A percentile compares a stretch with the other conserved stretches of the same genome.
These are phyloP conservation scores for Resseliella maxima DNA, from an alignment of 2,888 invertebrate species.

Conservation along the genomic window DNA sequence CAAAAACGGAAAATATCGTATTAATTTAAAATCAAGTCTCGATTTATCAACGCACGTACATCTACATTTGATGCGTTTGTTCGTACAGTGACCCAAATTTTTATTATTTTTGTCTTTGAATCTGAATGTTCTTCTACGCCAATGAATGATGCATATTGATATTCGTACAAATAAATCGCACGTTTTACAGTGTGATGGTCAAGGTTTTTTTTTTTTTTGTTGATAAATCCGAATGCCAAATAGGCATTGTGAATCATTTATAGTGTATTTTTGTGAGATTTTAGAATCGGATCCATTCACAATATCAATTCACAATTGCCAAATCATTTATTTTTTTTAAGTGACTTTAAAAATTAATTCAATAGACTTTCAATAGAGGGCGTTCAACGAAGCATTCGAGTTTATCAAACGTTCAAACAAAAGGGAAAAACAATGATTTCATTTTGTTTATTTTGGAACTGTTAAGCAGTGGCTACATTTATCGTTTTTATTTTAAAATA, in stretches of 20 bases:
- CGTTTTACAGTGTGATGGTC: slow-evolving; percentile 14
- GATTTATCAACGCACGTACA: slow-evolving; percentile 28
- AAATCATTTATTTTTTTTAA: too few species aligned
- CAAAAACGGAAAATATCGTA: not conserved
- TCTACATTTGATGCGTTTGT: slow-evolving; percentile 9
- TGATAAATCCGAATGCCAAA: not conserved
- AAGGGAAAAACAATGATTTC: too few species aligned
- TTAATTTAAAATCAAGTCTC: slow-evolving; percentile 13
- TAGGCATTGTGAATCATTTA: not conserved
- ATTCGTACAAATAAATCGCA: not conserved
- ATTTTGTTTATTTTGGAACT: not conserved
- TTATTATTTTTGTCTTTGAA: not conserved
- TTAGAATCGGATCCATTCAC: not conserved
- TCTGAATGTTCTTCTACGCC: not conserved
- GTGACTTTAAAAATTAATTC: too few species aligned
- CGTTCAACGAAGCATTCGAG: too few species aligned
- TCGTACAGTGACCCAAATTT: slow-evolving; percentile 20
- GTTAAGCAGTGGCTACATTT: not conserved
- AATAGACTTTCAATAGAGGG: too few species aligned
- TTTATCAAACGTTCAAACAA: not conserved
- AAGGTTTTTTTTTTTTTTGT: not conserved
- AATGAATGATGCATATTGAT: not conserved
- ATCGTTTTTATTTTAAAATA: not conserved
- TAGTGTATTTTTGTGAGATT: not conserved
- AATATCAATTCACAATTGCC: not conserved